Evolutionary conservation across 2,797 vertebrate genomes (phyloP), one percentile per base, ranked within the genome.

Genomic region (Erethizon dorsatum): DNA sequence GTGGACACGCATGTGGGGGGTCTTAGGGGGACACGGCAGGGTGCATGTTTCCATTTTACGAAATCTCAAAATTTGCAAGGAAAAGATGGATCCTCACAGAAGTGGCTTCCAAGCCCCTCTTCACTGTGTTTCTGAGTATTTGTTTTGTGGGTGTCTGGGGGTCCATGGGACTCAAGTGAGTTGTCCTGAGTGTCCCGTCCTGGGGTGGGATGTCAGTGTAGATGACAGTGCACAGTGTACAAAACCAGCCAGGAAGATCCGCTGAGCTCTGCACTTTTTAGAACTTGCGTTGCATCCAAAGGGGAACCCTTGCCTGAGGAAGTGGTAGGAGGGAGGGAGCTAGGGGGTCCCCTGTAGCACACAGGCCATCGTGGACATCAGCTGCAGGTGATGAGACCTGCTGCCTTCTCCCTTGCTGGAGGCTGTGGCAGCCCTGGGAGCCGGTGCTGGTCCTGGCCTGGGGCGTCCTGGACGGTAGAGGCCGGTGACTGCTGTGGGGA

Each of bases 201-300:
- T 20, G 26, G 41, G 77, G n/a, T 4, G 2, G 50, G n/a, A 69
- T 0, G 4, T 12, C 41, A 2, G 2, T 0, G 14, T 2, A 41
- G 59, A 37, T 0, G 6, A 28, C 4, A 9, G 7, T 5, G 10
- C 4, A 5, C 1, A 5, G 0, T 2, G 33, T 59, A 54, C 33
- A 63, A 47, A 57, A 13, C 65, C 20, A 33, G 15, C 24, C 41
- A 24, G 56, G 59, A 96, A 71, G 73, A 77, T 14, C 18, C 2
- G 26, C 41, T 41, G 59, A 61, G 67, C 26, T 50, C 83, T 80
- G 45, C n/a, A 6, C 65, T 37, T 63, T 84, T 78, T 18, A 59
- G 90, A n/a, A 45, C 22, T 8, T 24, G 52, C 80, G 69, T 31
- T 41, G 45, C 37, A 50, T 26, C 67, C 6, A 18, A 13, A 79